Percentiles rank a stretch among this genome's conserved stretches.
phyloP scores from a whole-genome alignment of 2,888 invertebrate genomes.

The Agonum fuliginosum region DNA sequence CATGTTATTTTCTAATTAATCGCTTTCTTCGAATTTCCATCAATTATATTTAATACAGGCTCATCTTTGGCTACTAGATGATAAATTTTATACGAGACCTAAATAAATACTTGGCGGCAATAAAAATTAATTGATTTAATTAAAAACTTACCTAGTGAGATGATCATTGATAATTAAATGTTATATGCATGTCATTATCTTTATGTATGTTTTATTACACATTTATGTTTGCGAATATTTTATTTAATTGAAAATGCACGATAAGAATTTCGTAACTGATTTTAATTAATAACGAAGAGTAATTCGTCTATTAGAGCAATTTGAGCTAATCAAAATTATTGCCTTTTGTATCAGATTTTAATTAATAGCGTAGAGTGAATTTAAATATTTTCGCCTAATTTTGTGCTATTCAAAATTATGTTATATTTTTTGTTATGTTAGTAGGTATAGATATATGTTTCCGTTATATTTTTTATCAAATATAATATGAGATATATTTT shows the following conservation, averaged over 20 bases:
- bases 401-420: too few species aligned
- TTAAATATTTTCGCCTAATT: too few species aligned
- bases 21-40: slow-evolving; percentile 35
- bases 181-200: background rate
- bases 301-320: too few species aligned
- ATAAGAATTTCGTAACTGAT: background rate
- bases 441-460: background rate
- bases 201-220: background rate
- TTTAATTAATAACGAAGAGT: background rate
- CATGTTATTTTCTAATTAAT: slow-evolving; percentile 27
- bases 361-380: too few species aligned
- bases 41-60: slow-evolving; percentile 16
- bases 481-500: background rate
- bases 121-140: slow-evolving; percentile 33
- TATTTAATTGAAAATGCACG: background rate
- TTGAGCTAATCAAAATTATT: too few species aligned
- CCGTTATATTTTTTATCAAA: background rate
- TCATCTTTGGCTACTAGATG: slow-evolving; percentile 1
- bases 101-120: slow-evolving; percentile 19
- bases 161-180: slow-evolving; percentile 16
- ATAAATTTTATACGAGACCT: slow-evolving; percentile 15
- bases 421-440: too few species aligned
- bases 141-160: slow-evolving; percentile 8
- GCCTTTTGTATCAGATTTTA: too few species aligned
- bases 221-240: background rate